phyloP scores from a whole-genome alignment of 2,797 vertebrate genomes.

The Coracias cyanogaster region DNA sequence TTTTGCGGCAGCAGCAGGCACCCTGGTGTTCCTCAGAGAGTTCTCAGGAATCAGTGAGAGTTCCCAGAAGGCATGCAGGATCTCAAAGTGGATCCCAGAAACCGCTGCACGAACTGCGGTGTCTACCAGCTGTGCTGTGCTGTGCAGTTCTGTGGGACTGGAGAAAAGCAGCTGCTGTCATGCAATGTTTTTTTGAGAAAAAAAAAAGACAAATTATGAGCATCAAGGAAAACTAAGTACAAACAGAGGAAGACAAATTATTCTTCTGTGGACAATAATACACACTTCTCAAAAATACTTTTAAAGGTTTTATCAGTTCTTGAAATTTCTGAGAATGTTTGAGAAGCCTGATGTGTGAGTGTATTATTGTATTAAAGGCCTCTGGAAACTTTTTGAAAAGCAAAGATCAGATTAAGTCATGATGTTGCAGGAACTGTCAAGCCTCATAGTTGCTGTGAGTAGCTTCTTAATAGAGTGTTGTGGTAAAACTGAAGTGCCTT shows the following conservation, averaged over 20 bases:
- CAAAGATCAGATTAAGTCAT: neutral
- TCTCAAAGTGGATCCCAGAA: neutral
- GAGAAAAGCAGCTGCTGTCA: neutral
- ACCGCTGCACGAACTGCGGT: neutral
- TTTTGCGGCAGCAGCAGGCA: neutral
- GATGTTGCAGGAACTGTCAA: neutral
- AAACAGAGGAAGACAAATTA: slow-evolving; percentile 18
- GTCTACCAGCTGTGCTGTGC: neutral
- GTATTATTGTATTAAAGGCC: neutral
- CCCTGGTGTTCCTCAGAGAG: neutral
- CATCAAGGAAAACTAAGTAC: slow-evolving; percentile 1
- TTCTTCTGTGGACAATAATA: neutral
- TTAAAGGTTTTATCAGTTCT: slow-evolving; percentile 10
- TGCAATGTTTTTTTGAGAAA: neutral
- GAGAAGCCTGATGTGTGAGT: neutral
- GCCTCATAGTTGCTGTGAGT: neutral
- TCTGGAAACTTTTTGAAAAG: slow-evolving; percentile 14
- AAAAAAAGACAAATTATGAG: neutral
- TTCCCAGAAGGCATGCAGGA: slow-evolving; percentile 5
- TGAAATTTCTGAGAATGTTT: slow-evolving; percentile 31
- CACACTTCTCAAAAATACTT: slow-evolving; percentile 44
- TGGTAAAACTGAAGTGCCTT: neutral
- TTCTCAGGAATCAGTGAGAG: neutral
- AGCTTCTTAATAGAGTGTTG: neutral
- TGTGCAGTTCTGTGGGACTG: neutral